Conservation (phyloP, 1,140 invertebrate genomes). For the Teleopsis dalmanni region DNA sequence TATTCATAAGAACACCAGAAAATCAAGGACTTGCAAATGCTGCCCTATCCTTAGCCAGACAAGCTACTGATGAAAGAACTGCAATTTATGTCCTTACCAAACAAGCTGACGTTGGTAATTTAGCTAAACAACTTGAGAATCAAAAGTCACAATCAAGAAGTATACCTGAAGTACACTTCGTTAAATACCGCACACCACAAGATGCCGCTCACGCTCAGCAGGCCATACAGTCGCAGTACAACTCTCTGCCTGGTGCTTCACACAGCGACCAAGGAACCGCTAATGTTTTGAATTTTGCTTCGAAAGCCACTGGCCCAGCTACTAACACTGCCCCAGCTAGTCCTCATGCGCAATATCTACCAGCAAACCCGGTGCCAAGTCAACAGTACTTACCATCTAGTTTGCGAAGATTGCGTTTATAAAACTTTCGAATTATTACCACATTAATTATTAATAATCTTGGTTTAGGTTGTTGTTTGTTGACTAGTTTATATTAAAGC, state of each 20-base stretch:
- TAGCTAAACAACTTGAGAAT: constrained; percentile 25
- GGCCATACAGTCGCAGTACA: constrained; percentile 30
- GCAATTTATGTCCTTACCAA: constrained; percentile 37
- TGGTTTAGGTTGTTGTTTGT: too few relatives aligned
- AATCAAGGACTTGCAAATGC: constrained; percentile 30
- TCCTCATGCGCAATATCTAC: constrained; percentile 15
- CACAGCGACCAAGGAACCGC: constrained; percentile 26
- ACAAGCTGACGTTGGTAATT: constrained; percentile 31
- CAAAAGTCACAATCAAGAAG: constrained; percentile 23
- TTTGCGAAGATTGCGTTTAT: constrained; percentile 17
- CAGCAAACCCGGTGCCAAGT: constrained; percentile 20
- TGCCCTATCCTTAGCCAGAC: constrained; percentile 27
- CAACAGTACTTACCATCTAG: constrained; percentile 32
- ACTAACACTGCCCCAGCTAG: constrained; percentile 15
- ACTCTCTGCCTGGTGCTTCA: constrained; percentile 22
- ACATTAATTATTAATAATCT: too few relatives aligned
- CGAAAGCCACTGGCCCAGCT: constrained; percentile 20
- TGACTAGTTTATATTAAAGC: too few relatives aligned
- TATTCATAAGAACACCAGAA: constrained; percentile 38
- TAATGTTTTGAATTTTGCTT: constrained; percentile 30
- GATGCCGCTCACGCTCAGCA: constrained; percentile 34
- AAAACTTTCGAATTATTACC: too few relatives aligned
- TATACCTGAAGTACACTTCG: constrained; percentile 36
- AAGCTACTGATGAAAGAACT: constrained; percentile 30
- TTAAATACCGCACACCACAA: constrained; percentile 37